Percentiles rank a stretch among this genome's conserved stretches.
Conservation (phyloP, 2,113 vertebrate genomes). For the Alexandromys fortis region DNA sequence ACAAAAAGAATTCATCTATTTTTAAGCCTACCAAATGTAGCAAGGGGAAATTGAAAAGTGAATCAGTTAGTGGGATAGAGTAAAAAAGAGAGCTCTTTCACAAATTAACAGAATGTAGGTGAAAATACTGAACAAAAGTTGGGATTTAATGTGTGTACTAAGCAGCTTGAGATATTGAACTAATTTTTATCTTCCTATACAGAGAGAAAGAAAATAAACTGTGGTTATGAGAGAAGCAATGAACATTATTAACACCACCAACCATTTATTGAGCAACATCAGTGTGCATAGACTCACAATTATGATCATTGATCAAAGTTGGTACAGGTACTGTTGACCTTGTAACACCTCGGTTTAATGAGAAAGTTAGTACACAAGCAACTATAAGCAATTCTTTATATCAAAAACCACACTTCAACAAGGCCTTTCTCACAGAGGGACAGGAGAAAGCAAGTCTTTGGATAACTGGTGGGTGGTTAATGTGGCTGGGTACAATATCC, state of each 20-base stretch:
- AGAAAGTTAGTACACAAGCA: not conserved
- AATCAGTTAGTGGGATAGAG: not conserved
- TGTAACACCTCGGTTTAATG: not conserved
- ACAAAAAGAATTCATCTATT: not conserved
- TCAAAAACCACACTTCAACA: not conserved
- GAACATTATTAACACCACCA: conserved; percentile 32
- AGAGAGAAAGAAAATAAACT: conserved; percentile 47
- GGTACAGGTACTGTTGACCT: not conserved
- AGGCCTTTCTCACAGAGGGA: not conserved
- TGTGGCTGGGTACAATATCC: not conserved
- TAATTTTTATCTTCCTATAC: conserved; percentile 51
- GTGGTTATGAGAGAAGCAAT: not conserved
- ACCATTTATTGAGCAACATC: conserved; percentile 9
- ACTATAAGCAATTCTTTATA: not conserved
- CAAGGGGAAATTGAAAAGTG: not conserved
- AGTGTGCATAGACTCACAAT: not conserved
- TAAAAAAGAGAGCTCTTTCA: not conserved
- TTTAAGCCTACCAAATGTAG: not conserved
- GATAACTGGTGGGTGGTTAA: not conserved
- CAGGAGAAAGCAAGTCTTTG: not conserved
- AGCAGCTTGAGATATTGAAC: conserved; percentile 24
- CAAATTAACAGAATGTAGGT: not conserved
- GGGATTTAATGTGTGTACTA: not conserved
- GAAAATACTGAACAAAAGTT: conserved; percentile 32
- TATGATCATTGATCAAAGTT: conserved; percentile 38